Base-by-base conservation (phyloP, 2,888 invertebrate species). In the Plagodis pulveraria region DNA sequence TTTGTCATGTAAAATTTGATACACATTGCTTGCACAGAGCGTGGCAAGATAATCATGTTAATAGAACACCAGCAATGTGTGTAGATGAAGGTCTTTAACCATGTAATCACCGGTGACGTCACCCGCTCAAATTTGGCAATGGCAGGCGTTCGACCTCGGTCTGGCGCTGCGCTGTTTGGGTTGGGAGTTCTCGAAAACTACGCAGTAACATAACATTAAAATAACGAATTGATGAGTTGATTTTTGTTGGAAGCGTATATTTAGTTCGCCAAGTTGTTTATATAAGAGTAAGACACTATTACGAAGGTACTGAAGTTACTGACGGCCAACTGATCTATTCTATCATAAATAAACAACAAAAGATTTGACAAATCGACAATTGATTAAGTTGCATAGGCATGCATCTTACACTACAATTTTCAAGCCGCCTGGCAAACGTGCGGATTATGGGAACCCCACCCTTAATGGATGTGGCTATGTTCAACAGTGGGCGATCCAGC, bases 121-220 rank as follows among this genome's bases (percentile, higher is more conserved):
- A 65, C 60, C 51, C 62, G 62, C 74, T 76, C 80, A 82, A 85
- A 87, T 90, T 91, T 84, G 90, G 90, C 89, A 86, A 86, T 84
- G 87, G 68, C 73, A 78, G 87, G 82, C 81, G 74, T 72, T 80
- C 84, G 90, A 89, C 91, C 90, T 90, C 89, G 69, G 74, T 79
- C 62, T 61, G 65, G 64, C 71, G 71, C 69, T 38, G 9, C 45
- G 34, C 36, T 8, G 36, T 36, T 36, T 6, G 36, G n/a, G 65
- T 36, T 6, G 36, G n/a, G 65, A 67, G 43, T 52, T 48, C 46
- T 52, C 12, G 42, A 56, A 47, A 47, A 52, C 52, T 58, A 52
- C 57, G 57, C 52, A 58, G 33, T 58, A 46, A 56, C 45, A 34
- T 46, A 22, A 22, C 22, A 22, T 48, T 47, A 34, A 38, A 42